Base-by-base conservation (phyloP, 2,113 vertebrate species). In the Bombycilla garrulus region DNA sequence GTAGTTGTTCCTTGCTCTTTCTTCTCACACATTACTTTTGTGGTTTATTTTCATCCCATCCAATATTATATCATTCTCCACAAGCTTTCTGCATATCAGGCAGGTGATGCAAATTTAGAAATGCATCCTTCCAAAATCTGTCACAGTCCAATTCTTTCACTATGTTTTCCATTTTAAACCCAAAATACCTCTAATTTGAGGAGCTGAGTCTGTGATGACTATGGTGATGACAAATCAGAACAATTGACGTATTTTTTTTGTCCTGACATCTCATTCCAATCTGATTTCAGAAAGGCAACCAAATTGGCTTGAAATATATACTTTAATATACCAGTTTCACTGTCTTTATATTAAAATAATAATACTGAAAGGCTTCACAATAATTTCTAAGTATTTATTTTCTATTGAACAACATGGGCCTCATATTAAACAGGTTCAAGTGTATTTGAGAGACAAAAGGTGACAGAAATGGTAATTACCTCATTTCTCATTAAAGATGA, bases 401-500 rank as follows among this genome's bases (percentile, higher is more conserved):
- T 86, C 69, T 87, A 16, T 15, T 25, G 20, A 94, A 67, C 47
- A 88, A 51, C 67, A 17, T 1, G 2, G 7, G 28, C 36, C 26
- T 81, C 71, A 81, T 81, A 88, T 78, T 86, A 95, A 93, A 86
- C 31, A 88, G 76, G 57, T 96, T 96, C 93, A 94, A 94, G 93
- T 92, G 40, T 88, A 90, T 94, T 71, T 93, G 93, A 83, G 93
- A 95, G 88, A 94, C 35, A 0, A 92, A 95, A 96, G 94, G 95
- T 97, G 95, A 90, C 72, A 97, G 93, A 93, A 84, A 47, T 71
- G 53, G 86, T 95, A 95, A 97, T 97, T 94, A 95, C 90, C 90
- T 97, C 92, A 90, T 96, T 96, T 96, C 90, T 97, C 94, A 97
- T 96, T 93, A 96, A 93, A 74, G 77, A 92, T 74, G 83, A 92